Evolutionary conservation across 2,797 vertebrate genomes (phyloP), one percentile per base, ranked within the genome.

Genomic region (Bradypodion pumilum): DNA sequence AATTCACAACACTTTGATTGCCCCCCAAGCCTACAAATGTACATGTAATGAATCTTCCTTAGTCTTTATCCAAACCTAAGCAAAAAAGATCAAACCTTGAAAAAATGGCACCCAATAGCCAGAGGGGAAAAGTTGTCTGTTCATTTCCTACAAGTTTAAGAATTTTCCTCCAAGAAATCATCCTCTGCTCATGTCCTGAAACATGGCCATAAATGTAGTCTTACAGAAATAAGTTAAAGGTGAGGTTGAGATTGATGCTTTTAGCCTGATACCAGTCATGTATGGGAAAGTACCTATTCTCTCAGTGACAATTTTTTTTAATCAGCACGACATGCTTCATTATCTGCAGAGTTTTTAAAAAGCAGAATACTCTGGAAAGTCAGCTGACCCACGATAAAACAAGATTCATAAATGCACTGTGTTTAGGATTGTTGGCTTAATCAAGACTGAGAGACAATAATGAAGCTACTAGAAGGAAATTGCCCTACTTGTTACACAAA

Each of bases 351-450:
- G 13, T 73, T n/a, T 62, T 70, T 77, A 69, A 37, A 75, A 63
- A 88, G 23, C 44, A 63, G 70, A 82, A 56, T 69, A 40, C 72
- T 70, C 59, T n/a, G 52, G 32, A 74, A 88, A 81, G 69, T 78
- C 81, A 74, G 19, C 60, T n/a, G 56, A 42, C 78, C 25, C 60
- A 52, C 46, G 19, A 49, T 49, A 80, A 56, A 37, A 21, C 0
- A 1, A 19, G 70, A 72, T 68, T 78, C 85, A 66, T 83, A 56
- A 78, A 75, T 9, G 29, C 68, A 78, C 19, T 6, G 60, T 35
- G 32, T 40, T 23, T 44, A n/a, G 77, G 37, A 76, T 2, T 40
- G 27, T 44, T 0, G 0, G 29, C 65, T 52, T 62, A 56, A 52
- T 1, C 40, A 10, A 16, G 62, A 85, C n/a, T 6, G 29, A 75